phyloP scores from a whole-genome alignment of 2,888 invertebrate species.

The Bruchidius siliquastri region DNA sequence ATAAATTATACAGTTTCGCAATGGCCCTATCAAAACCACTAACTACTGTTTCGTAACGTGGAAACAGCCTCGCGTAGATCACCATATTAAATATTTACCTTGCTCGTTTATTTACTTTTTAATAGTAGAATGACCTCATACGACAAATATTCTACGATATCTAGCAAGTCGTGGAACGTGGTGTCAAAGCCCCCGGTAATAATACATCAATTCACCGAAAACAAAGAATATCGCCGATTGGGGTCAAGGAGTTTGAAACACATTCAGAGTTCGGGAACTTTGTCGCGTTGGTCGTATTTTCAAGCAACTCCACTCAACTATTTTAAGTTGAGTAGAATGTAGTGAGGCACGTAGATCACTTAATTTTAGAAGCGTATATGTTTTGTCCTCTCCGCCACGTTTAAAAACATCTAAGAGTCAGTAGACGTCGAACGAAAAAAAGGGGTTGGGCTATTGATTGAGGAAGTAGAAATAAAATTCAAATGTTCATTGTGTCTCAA shows the following conservation, averaged over 20 bases:
- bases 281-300: background rate
- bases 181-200: background rate
- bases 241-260: background rate
- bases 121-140: background rate
- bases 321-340: background rate
- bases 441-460: too few relatives aligned
- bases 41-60: background rate
- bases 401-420: too few relatives aligned
- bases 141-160: background rate
- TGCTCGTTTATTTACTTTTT: background rate
- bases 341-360: background rate
- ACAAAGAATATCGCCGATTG: background rate
- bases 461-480: too few relatives aligned
- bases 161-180: background rate
- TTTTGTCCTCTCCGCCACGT: too few relatives aligned
- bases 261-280: background rate
- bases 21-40: background rate
- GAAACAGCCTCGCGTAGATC: background rate
- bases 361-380: background rate
- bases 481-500: too few relatives aligned
- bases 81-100: background rate
- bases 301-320: background rate
- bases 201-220: background rate
- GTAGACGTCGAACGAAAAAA: too few relatives aligned
- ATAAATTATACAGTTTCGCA: background rate